phyloP scores from a whole-genome alignment of 2,113 vertebrate species.

The Aleadryas rufinucha region DNA sequence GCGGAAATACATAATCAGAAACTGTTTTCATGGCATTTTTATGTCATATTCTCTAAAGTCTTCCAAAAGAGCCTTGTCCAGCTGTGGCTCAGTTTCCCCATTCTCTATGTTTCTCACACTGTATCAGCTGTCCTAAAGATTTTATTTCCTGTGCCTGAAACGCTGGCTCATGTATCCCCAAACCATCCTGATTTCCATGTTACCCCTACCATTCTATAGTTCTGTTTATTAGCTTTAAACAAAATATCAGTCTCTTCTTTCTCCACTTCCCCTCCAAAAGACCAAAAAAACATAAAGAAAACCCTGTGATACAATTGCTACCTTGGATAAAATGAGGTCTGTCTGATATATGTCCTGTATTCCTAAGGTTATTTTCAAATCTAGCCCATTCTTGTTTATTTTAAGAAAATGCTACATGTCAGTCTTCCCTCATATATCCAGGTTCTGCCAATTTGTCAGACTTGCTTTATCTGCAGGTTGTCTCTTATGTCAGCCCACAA shows the following conservation, averaged over 20 bases:
- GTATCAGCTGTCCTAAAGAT: neutral
- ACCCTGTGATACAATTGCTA: neutral
- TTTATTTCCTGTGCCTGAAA: neutral
- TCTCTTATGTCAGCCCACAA: neutral
- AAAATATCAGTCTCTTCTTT: neutral
- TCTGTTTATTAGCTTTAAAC: neutral
- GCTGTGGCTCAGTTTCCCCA: neutral
- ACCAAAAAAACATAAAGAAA: neutral
- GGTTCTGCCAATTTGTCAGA: neutral
- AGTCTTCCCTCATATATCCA: neutral
- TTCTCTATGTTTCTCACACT: neutral
- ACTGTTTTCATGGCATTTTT: neutral
- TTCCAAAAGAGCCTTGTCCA: neutral
- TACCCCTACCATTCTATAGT: neutral
- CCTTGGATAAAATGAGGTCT: neutral
- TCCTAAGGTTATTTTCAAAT: neutral
- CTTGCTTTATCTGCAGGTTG: neutral
- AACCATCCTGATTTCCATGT: neutral
- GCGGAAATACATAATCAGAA: neutral
- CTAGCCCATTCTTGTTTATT: neutral
- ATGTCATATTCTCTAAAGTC: neutral
- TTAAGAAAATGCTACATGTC: neutral
- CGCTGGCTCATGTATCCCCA: neutral
- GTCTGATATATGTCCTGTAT: neutral
- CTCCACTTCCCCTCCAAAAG: neutral